Conservation (phyloP, 2,888 invertebrate genomes). For the Idaea straminata region DNA sequence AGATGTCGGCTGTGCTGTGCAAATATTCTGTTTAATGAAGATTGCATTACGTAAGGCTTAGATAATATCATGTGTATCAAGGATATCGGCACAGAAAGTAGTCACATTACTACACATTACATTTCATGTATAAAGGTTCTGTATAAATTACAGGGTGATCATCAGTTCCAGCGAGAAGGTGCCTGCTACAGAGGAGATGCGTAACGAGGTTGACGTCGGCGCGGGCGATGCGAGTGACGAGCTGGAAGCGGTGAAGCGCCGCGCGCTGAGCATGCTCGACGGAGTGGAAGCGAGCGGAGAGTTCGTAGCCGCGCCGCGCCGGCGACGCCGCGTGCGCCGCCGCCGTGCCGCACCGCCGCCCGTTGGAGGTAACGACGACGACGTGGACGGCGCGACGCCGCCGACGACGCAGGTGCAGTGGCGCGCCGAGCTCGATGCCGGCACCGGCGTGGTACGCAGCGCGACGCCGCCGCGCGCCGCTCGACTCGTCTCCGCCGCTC, state of each 20-base stretch:
- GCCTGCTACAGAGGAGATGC: not conserved
- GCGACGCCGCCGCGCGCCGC: slow-evolving; percentile 87
- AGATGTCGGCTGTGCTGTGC: too few species aligned
- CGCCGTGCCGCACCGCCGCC: slow-evolving; percentile 16
- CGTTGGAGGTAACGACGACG: slow-evolving; percentile 14
- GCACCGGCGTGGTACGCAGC: slow-evolving; percentile 84
- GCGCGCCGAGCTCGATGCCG: slow-evolving; percentile 31
- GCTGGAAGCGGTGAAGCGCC: slow-evolving; percentile 31
- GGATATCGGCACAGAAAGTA: too few species aligned
- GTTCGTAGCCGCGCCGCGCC: slow-evolving; percentile 13
- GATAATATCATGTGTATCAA: too few species aligned
- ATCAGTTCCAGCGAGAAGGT: not conserved
- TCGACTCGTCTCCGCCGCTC: slow-evolving; percentile 94
- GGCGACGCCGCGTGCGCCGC: slow-evolving; percentile 15
- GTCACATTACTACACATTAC: slow-evolving; percentile 1
- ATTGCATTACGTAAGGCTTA: too few species aligned
- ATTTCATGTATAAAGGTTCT: not conserved
- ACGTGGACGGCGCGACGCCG: slow-evolving; percentile 15
- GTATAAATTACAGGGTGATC: too few species aligned
- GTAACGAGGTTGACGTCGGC: slow-evolving; percentile 7
- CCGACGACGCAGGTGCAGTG: slow-evolving; percentile 15
- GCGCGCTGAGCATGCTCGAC: slow-evolving; percentile 31
- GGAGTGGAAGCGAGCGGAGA: slow-evolving; percentile 15
- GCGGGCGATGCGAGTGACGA: slow-evolving; percentile 10
- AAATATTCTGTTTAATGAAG: too few species aligned